A percentile compares a stretch with the other conserved stretches of the same genome.
Conservation (phyloP, 2,113 vertebrate genomes). For the Columba janthina region DNA sequence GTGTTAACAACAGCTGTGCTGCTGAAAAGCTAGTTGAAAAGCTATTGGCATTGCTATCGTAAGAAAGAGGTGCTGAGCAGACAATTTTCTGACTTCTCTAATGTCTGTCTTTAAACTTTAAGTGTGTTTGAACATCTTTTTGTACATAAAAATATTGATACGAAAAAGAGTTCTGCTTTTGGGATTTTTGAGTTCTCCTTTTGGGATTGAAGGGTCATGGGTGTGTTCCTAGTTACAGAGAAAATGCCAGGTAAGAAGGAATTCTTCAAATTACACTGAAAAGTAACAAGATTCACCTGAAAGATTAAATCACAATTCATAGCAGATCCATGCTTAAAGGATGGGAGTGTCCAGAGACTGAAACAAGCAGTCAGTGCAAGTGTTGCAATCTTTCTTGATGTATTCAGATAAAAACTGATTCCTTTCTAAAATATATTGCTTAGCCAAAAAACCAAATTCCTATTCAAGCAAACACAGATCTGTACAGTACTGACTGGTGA, state of each 20-base stretch:
- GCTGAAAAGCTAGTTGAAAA: neutral
- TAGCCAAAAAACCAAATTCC: neutral
- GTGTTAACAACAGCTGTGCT: conserved; percentile 31
- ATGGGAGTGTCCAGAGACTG: neutral
- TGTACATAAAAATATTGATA: neutral
- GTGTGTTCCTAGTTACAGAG: neutral
- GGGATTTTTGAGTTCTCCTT: no score
- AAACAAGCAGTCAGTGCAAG: neutral
- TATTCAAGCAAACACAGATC: neutral
- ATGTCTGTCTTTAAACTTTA: neutral
- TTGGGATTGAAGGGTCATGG: neutral
- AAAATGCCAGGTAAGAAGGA: neutral
- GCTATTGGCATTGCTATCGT: neutral
- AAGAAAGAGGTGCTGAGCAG: neutral
- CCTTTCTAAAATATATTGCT: neutral
- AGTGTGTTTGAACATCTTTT: neutral
- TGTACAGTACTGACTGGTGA: neutral
- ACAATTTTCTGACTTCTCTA: neutral
- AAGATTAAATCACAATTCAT: neutral
- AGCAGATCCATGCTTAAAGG: neutral
- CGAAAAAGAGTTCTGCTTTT: neutral
- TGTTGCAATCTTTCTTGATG: neutral
- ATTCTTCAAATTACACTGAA: neutral
- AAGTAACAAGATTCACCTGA: neutral
- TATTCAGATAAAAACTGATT: neutral